phyloP scores from a whole-genome alignment of 2,113 vertebrate genomes.

The Dolichallabes microphthalmus region DNA sequence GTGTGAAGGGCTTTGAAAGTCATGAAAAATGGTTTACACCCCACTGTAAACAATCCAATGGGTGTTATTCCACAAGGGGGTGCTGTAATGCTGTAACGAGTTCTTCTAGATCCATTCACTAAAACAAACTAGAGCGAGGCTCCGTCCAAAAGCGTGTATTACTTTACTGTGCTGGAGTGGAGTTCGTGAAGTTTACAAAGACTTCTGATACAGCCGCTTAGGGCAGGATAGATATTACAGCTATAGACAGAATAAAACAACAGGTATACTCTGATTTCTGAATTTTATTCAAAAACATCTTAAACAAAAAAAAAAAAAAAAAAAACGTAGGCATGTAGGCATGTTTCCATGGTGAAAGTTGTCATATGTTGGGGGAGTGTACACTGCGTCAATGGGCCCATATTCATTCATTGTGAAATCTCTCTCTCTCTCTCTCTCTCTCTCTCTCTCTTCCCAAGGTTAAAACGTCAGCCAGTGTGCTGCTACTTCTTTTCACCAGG shows the following conservation, averaged over 20 bases:
- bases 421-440: constrained; percentile 32
- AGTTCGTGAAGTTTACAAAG: background rate
- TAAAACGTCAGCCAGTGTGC: constrained; percentile 54
- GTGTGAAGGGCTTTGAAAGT: background rate
- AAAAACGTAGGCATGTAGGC: background rate
- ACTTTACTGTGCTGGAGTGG: background rate
- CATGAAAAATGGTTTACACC: background rate
- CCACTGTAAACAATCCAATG: background rate
- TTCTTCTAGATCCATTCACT: background rate
- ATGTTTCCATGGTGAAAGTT: background rate
- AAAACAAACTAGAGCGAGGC: background rate
- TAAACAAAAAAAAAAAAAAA: background rate
- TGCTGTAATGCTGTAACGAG: background rate
- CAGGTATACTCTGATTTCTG: background rate
- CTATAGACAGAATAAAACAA: background rate
- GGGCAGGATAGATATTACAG: background rate
- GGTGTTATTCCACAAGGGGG: constrained; percentile 8
- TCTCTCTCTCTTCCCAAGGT: constrained; percentile 33
- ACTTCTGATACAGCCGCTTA: background rate
- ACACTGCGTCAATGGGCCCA: background rate
- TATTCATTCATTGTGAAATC: constrained; percentile 22
- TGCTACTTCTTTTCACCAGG: constrained; percentile 46
- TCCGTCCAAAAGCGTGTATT: background rate
- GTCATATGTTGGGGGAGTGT: background rate
- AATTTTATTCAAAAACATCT: background rate